Evolutionary conservation across 2,888 invertebrate genomes (phyloP).

Genomic region (Eucera pruinosa): DNA sequence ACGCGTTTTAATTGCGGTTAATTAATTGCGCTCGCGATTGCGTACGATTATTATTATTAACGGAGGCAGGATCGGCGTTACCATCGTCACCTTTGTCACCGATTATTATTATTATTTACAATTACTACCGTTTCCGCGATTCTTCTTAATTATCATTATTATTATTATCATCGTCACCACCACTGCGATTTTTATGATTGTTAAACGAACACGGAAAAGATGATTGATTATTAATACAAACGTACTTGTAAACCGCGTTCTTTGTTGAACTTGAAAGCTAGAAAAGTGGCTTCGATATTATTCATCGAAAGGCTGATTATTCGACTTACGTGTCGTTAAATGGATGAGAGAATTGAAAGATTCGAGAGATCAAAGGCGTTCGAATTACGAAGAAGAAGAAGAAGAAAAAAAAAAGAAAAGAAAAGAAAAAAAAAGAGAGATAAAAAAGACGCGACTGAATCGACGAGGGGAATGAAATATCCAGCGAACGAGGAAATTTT

Average conservation of each 20-base stretch:
- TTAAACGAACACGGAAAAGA: slow-evolving; percentile 22
- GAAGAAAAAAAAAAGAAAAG: neutral
- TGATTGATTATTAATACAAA: slow-evolving; percentile 31
- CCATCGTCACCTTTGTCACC: slow-evolving; percentile 12
- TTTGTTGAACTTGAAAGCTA: slow-evolving; percentile 22
- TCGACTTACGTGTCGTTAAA: slow-evolving; percentile 20
- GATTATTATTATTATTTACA: slow-evolving; percentile 32
- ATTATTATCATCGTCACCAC: slow-evolving; percentile 50
- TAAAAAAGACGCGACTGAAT: no score
- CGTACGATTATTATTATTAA: slow-evolving; percentile 22
- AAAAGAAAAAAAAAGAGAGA: neutral
- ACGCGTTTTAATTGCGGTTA: slow-evolving; percentile 41
- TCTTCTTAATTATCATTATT: no score
- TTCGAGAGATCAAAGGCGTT: neutral
- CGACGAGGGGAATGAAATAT: no score
- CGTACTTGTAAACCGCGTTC: slow-evolving; percentile 28
- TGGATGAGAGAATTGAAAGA: no score
- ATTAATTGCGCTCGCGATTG: slow-evolving; percentile 33
- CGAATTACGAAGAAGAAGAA: neutral
- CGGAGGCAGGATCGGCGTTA: slow-evolving; percentile 10
- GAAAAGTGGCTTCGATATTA: neutral
- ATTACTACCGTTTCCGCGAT: no score
- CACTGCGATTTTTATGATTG: slow-evolving; percentile 44
- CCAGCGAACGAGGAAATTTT: no score
- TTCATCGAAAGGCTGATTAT: slow-evolving; percentile 21